phyloP scores from a whole-genome alignment of 2,888 invertebrate genomes.

The Ophion ellenae region DNA sequence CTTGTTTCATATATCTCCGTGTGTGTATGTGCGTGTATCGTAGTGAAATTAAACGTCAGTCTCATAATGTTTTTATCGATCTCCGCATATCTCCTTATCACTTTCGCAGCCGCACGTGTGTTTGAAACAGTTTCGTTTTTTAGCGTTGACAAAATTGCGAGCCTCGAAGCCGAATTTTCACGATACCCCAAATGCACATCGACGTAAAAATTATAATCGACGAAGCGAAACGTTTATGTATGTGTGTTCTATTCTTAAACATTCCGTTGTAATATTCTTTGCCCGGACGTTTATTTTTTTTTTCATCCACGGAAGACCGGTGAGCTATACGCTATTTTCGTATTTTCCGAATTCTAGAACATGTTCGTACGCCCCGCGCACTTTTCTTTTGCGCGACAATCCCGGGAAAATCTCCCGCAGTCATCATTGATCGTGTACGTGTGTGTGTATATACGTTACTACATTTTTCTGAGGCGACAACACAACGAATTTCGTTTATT shows the following conservation, averaged over 20 bases:
- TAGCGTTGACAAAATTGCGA: no score
- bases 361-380: slow-evolving; percentile 32
- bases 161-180: background rate
- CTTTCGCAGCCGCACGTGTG: no score
- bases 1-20: no score
- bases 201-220: no score
- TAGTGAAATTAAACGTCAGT: no score
- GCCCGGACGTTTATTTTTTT: background rate
- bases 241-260: background rate
- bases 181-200: no score
- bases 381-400: slow-evolving; percentile 46
- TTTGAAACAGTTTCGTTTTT: no score
- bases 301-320: slow-evolving; percentile 30
- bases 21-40: no score
- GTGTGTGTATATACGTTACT: background rate
- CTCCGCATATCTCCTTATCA: no score
- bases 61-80: no score
- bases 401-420: slow-evolving; percentile 45
- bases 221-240: no score
- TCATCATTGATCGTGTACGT: background rate
- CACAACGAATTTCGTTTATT: no score
- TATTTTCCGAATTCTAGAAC: slow-evolving; percentile 47
- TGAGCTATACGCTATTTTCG: slow-evolving; percentile 58
- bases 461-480: background rate
- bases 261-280: background rate